Evolutionary conservation across 2,113 vertebrate genomes (phyloP).

Genomic region (Riparia riparia): DNA sequence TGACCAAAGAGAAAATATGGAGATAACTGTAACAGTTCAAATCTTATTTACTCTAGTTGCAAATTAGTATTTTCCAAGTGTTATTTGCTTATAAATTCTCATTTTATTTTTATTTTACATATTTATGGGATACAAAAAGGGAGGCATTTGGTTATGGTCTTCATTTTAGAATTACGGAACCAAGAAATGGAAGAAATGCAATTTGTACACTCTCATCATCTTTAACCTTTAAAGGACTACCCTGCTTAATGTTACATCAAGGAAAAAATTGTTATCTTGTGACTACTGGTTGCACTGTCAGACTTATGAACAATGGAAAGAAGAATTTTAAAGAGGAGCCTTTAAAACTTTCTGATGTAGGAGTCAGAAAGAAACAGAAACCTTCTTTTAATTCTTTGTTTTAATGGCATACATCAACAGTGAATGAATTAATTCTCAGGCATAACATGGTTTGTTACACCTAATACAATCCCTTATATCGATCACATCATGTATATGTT

Average conservation of each 20-base stretch:
- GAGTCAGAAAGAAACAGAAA: not conserved
- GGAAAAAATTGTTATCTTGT: not conserved
- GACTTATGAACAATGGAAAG: not conserved
- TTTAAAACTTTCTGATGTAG: not conserved
- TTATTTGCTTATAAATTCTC: not conserved
- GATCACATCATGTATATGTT: not conserved
- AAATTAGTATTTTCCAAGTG: not conserved
- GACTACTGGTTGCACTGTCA: not conserved
- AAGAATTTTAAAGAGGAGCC: fast-evolving
- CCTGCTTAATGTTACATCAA: not conserved
- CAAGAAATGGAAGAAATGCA: not conserved
- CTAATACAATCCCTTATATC: fast-evolving
- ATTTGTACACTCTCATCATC: not conserved
- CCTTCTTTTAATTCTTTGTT: not conserved
- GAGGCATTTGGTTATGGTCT: not conserved
- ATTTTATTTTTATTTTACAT: not conserved
- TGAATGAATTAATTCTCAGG: not conserved
- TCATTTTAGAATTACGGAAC: not conserved
- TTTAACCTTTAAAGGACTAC: not conserved
- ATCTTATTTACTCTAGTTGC: not conserved
- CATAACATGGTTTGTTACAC: not conserved
- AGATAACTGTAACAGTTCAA: not conserved
- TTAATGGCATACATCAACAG: not conserved
- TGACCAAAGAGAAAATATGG: not conserved
- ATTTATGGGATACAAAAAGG: not conserved